Base-by-base conservation (phyloP, 2,797 vertebrate species). In the Furcifer pardalis region DNA sequence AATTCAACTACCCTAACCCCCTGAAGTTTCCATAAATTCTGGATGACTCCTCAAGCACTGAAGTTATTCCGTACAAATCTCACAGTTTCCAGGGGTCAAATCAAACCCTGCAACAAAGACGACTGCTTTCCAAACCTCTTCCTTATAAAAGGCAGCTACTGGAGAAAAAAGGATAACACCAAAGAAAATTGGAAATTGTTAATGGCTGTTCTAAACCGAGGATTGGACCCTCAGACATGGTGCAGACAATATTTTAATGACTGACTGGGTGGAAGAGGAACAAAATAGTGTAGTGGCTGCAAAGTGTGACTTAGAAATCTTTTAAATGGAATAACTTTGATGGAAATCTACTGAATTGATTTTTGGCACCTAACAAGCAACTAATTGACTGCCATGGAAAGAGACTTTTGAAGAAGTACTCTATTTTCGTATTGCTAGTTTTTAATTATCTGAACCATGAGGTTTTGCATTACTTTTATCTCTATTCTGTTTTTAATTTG, bases 161-260 rank as follows among this genome's bases (percentile, higher is more conserved):
- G 30, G 37, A 71, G 63, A 25, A 23, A 30, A 44, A 59, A 25
- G 7, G 71, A 89, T n/a, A 83, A 46, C 0, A 49, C 78, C 30
- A 32, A 75, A 15, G 63, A 85, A 90, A 91, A 60, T 1, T 83
- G 17, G n/a, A 89, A 91, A 92, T 88, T 85, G 83, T 23, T 84
- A 87, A 82, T 76, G 59, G 87, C 49, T 91, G 17, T 84, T 87
- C 77, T 5, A 0, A 79, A 86, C 13, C 86, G 52, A 86, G 40
- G 86, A 8, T n/a, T 81, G 35, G 30, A 23, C 75, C 83, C 74
- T 84, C 83, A 88, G 42, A 79, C 87, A 37, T 79, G 80, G 73
- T 81, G 90, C 69, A 78, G 86, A 88, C 91, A 93, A 90, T 72
- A 71, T 71, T 68, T 80, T 89, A 89, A 84, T 80, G 80, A 19